Conservation (phyloP, 37 sponge, comb jelly and placozoan species). For the Ianthella basta region DNA sequence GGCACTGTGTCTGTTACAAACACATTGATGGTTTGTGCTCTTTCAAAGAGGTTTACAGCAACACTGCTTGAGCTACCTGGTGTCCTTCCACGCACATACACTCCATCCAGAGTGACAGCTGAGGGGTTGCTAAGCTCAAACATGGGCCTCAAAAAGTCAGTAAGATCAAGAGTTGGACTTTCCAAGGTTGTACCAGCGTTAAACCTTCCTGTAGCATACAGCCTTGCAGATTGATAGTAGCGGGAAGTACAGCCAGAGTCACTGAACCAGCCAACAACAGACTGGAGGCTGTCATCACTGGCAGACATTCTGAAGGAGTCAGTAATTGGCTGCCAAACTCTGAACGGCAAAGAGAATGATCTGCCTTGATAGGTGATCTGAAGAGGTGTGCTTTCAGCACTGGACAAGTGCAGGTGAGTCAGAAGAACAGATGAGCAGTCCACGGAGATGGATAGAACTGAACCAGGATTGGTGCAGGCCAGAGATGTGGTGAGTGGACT, state of each 20-base stretch:
- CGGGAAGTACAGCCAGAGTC: conserved; percentile 1
- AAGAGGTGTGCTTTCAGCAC: not conserved
- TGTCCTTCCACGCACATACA: not conserved
- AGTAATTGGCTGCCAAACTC: conserved; percentile 49
- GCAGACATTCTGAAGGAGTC: not conserved
- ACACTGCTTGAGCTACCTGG: not conserved
- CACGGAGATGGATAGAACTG: not conserved
- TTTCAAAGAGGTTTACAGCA: conserved; percentile 14
- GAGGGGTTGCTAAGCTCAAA: not conserved
- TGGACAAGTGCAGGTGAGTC: not conserved
- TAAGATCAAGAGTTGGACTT: conserved; percentile 1
- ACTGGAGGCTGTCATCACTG: conserved; percentile 17
- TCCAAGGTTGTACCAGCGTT: conserved; percentile 23
- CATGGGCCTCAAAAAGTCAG: not conserved
- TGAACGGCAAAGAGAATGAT: conserved; percentile 50
- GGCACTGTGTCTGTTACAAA: not conserved
- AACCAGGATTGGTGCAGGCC: not conserved
- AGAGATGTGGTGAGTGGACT: not conserved
- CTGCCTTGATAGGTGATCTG: not conserved
- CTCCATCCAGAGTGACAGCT: not conserved
- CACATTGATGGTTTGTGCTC: not conserved
- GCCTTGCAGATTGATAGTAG: conserved; percentile 1
- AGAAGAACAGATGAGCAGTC: not conserved
- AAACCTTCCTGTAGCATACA: conserved; percentile 18
- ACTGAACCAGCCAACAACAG: not conserved